Evolutionary conservation across 1,140 invertebrate species (phyloP).

Genomic region (Caenorhabditis remanei): DNA sequence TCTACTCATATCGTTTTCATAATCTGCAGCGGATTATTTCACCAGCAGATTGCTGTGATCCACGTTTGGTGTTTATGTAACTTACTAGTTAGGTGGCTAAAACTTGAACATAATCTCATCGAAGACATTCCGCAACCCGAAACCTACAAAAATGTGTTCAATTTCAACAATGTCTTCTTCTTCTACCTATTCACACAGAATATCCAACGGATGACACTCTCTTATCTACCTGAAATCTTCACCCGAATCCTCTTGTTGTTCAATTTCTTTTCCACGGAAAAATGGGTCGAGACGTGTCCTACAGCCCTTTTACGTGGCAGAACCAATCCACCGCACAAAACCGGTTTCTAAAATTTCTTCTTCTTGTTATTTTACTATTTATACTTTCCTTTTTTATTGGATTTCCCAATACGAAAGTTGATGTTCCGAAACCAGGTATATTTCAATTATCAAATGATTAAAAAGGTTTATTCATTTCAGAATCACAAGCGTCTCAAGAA

Average conservation of each 20-base stretch:
- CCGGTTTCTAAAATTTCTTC: background rate
- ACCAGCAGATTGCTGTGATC: too few species aligned
- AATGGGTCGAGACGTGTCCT: constrained; percentile 3
- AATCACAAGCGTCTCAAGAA: too few species aligned
- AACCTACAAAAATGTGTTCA: background rate
- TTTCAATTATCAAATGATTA: background rate
- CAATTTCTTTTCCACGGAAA: background rate
- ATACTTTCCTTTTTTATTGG: background rate
- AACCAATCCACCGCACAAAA: background rate
- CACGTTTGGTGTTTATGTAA: too few species aligned
- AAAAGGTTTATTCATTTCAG: too few species aligned
- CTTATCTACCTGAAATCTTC: background rate
- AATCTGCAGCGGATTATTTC: too few species aligned
- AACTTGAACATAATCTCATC: too few species aligned
- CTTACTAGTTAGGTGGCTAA: too few species aligned
- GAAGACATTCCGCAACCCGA: too few species aligned
- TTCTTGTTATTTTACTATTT: background rate
- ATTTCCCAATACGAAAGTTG: background rate
- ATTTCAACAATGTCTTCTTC: background rate
- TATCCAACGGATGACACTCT: background rate
- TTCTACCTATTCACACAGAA: background rate
- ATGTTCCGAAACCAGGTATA: background rate
- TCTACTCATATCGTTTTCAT: too few species aligned
- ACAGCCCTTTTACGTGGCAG: constrained; percentile 7
- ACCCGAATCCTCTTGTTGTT: background rate